phyloP scores from a whole-genome alignment of 1,140 invertebrate species.

The Halyomorpha halys region DNA sequence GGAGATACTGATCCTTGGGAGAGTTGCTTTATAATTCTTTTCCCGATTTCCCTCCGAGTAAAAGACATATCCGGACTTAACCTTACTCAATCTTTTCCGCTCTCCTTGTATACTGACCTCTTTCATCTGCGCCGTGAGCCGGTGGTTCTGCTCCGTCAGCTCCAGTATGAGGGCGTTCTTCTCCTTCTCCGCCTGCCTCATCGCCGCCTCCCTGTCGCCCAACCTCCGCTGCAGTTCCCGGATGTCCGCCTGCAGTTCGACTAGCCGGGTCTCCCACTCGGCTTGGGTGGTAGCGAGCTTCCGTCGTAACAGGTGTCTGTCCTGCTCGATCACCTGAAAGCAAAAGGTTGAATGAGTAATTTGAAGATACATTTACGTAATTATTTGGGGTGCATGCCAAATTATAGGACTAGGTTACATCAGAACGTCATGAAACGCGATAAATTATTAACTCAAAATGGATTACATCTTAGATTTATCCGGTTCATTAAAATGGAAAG shows the following conservation, averaged over 20 bases:
- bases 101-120: slow-evolving; percentile 43
- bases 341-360: no score
- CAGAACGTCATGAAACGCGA: no score
- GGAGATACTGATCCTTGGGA: no score
- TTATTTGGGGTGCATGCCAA: no score
- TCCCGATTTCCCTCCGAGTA: no score
- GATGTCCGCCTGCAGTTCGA: slow-evolving; percentile 80
- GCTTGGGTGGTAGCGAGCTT: slow-evolving; percentile 72
- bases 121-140: slow-evolving; percentile 76
- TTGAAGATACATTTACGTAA: no score
- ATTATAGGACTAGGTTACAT: no score
- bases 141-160: slow-evolving; percentile 79
- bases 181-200: slow-evolving; percentile 65
- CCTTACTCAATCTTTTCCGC: neutral
- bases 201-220: slow-evolving; percentile 47
- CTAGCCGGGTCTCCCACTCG: slow-evolving; percentile 77
- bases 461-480: no score
- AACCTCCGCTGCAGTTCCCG: slow-evolving; percentile 52
- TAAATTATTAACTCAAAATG: no score
- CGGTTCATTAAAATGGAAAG: no score
- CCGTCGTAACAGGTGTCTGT: slow-evolving; percentile 74
- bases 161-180: slow-evolving; percentile 70
- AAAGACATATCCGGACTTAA: no score
- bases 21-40: no score
- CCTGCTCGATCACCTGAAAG: slow-evolving; percentile 80